Evolutionary conservation across 1,140 invertebrate genomes (phyloP).

Genomic region (Lamellibrachia luymesi): DNA sequence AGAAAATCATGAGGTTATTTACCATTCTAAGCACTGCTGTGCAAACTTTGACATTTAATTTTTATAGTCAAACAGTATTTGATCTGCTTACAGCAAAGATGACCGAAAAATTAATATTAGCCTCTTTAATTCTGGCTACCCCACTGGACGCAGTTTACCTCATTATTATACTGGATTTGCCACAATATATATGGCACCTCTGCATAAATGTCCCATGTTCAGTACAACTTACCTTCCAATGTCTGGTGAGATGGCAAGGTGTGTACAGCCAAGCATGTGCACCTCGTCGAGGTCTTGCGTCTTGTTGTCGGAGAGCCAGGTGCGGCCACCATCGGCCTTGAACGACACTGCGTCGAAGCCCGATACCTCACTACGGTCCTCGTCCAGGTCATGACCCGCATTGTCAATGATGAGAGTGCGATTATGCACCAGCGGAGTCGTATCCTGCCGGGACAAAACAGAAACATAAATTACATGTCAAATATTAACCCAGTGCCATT

Average conservation of each 20-base stretch:
- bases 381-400: conserved; percentile 24
- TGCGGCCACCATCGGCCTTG: conserved; percentile 31
- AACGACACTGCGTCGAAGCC: not conserved
- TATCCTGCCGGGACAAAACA: conserved; percentile 30
- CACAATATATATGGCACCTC: too few relatives aligned
- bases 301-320: conserved; percentile 33
- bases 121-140: too few relatives aligned
- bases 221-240: conserved; percentile 11
- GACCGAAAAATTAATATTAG: too few relatives aligned
- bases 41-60: too few relatives aligned
- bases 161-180: too few relatives aligned
- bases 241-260: conserved; percentile 37
- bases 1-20: not conserved
- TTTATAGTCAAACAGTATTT: too few relatives aligned
- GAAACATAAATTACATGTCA: too few relatives aligned
- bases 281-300: conserved; percentile 33
- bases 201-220: not conserved
- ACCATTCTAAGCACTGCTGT: too few relatives aligned
- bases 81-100: too few relatives aligned
- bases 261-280: conserved; percentile 32
- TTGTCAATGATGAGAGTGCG: conserved; percentile 43
- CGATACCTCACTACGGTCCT: not conserved
- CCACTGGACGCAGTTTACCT: too few relatives aligned
- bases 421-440: conserved; percentile 32
- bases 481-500: too few relatives aligned